Evolutionary conservation across 2,888 invertebrate genomes (phyloP).

Genomic region (Hecatera dysodea): DNA sequence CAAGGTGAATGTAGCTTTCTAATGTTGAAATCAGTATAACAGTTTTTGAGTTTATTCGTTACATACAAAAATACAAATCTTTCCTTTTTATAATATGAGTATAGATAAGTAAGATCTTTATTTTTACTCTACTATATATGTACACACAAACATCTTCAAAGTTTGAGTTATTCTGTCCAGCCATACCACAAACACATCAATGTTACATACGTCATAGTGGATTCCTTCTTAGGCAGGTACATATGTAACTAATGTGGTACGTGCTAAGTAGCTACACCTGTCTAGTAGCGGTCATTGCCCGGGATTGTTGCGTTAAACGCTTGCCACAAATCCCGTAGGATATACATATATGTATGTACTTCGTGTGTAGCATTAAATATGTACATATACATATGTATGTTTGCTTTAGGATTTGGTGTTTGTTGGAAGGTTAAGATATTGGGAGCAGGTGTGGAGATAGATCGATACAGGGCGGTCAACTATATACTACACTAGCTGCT

Average conservation of each 20-base stretch:
- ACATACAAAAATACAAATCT: too few species aligned
- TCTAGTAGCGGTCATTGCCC: conserved; percentile 13
- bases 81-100: too few species aligned
- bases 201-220: conserved; percentile 18
- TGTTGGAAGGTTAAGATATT: neutral
- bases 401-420: neutral
- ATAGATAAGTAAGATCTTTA: too few species aligned
- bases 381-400: neutral
- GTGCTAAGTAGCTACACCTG: conserved; percentile 7
- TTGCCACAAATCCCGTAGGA: conserved; percentile 30
- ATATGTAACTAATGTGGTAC: conserved; percentile 22
- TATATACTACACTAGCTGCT: too few species aligned
- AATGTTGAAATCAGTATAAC: too few species aligned
- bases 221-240: conserved; percentile 14
- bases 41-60: too few species aligned
- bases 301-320: conserved; percentile 26
- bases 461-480: neutral
- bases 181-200: conserved; percentile 27
- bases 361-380: conserved; percentile 13
- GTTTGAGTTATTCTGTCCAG: neutral
- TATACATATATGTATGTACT: conserved; percentile 1
- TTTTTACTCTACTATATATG: too few species aligned
- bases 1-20: too few species aligned
- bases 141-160: too few species aligned
- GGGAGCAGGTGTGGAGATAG: neutral